Conservation (phyloP, 2,888 invertebrate species). For the Synanthedon andrenaeformis region DNA sequence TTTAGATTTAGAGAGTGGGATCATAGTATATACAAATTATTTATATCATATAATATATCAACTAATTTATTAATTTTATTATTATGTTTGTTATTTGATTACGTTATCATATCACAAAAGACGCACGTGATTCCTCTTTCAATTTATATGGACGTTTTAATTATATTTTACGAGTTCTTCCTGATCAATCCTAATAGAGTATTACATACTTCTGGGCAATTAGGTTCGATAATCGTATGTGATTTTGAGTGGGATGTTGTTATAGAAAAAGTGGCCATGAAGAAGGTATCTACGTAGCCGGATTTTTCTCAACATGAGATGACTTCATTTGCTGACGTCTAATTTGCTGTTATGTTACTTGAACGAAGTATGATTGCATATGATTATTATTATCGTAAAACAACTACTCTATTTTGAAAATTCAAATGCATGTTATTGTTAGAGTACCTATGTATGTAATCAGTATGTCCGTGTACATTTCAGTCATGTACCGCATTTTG, state of each 20-base stretch:
- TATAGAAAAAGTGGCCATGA: conserved; percentile 61
- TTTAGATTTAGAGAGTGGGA: too few relatives aligned
- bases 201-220: conserved; percentile 17
- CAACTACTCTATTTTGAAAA: too few relatives aligned
- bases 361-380: too few relatives aligned
- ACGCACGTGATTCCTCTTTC: neutral
- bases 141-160: neutral
- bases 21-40: too few relatives aligned
- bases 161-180: conserved; percentile 14
- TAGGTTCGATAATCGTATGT: conserved; percentile 20
- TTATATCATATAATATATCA: too few relatives aligned
- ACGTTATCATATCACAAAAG: too few relatives aligned
- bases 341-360: conserved; percentile 33
- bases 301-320: conserved; percentile 46
- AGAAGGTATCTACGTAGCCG: conserved; percentile 42
- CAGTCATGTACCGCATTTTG: conserved; percentile 6
- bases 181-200: conserved; percentile 29
- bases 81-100: too few relatives aligned
- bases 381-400: too few relatives aligned
- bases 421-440: too few relatives aligned
- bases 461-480: too few relatives aligned
- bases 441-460: too few relatives aligned
- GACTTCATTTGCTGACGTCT: conserved; percentile 54
- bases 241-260: conserved; percentile 31
- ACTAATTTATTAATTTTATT: too few relatives aligned